Evolutionary conservation across 2,888 invertebrate species (phyloP), one percentile per base, ranked within the genome.

Genomic region (Globia sparganii): DNA sequence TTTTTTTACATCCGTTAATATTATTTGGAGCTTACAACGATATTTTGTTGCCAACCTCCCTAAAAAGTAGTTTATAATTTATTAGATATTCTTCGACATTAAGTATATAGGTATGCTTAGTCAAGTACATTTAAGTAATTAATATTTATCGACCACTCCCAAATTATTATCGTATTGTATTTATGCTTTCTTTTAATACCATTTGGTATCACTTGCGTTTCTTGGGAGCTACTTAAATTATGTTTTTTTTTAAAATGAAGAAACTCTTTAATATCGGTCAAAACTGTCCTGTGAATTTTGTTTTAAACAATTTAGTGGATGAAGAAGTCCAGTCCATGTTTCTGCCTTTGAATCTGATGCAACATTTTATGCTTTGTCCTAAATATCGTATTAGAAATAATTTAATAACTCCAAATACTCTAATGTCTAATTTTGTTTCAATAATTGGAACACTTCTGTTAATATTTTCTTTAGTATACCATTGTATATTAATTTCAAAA

Each of bases 311-410:
- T 49, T 25, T 21, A 49, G 49, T 49, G 0, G 21, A 49, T 25
- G 25, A 49, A 49, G 69, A 77, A n/a, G 21, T 77, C 4, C 78
- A 77, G 11, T 69, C 69, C 6, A 64, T 77, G 31, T 34, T 77
- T 37, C 28, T 58, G 0, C 77, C 69, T 21, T 64, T 77, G 25
- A 77, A 77, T 56, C 11, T 78, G n/a, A 64, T 78, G 62, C 78
- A 78, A 15, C 34, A 46, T 49, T 46, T 37, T 37, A 49, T 72
- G 25, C 31, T 74, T 61, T 61, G 59, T 31, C 74, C 74, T 49
- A 72, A 74, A 74, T 74, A 74, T 49, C 34, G 76, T 25, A 56
- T 75, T 34, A 43, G 9, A 34, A 56, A 75, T 37, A 1, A 75
- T 46, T 25, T 76, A 8, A 64, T 75, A 53, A 37, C 28, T 28